Percentiles rank a stretch among this genome's conserved stretches.
These are phyloP conservation scores for Hypena proboscidalis DNA, from an alignment of 2,888 invertebrate species.

Conservation along the genomic window DNA sequence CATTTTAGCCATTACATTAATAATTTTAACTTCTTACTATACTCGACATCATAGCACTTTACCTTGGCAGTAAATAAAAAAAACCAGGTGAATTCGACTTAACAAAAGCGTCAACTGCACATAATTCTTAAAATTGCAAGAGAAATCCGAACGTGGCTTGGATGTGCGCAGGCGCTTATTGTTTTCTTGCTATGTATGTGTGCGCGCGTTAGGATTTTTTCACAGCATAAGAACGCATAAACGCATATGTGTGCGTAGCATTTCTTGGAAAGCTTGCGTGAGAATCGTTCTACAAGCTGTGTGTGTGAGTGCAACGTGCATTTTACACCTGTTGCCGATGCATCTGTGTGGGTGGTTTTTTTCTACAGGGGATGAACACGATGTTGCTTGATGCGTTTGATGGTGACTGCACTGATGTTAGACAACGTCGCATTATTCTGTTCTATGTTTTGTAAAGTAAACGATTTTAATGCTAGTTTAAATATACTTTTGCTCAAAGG, in stretches of 20 bases:
- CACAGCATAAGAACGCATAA: conserved; percentile 42
- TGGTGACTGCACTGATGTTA: conserved; percentile 67
- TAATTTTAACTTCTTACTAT: too few relatives aligned
- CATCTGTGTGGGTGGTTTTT: conserved; percentile 44
- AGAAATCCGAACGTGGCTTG: conserved; percentile 39
- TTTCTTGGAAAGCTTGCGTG: conserved; percentile 62
- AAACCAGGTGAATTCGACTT: neutral
- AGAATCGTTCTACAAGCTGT: conserved; percentile 27
- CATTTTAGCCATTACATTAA: too few relatives aligned
- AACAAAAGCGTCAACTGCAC: conserved; percentile 1
- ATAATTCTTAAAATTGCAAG: conserved; percentile 45
- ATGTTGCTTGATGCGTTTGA: conserved; percentile 78
- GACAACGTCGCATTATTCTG: conserved; percentile 78
- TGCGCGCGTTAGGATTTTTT: conserved; percentile 65
- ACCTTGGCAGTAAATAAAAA: too few relatives aligned
- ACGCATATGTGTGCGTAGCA: conserved; percentile 46
- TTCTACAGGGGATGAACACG: conserved; percentile 61
- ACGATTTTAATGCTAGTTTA: neutral
- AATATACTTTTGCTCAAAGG: neutral
- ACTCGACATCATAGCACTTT: too few relatives aligned
- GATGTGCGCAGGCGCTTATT: conserved; percentile 54
- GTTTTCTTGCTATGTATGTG: conserved; percentile 51
- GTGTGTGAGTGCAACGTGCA: conserved; percentile 52
- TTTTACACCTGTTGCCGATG: conserved; percentile 61
- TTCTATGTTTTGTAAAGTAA: conserved; percentile 13